Evolutionary conservation across 2,113 vertebrate species (phyloP).

Genomic region (human (Homo sapiens)): GRCh38 chr6:87008001-87008500

Average conservation of each 20-base stretch:
- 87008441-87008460: background rate
- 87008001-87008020: background rate
- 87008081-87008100: background rate
- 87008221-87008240: background rate
- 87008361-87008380: background rate
- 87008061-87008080: background rate
- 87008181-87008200: background rate
- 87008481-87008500: constrained; percentile 1
- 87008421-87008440: background rate
- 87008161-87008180: background rate
- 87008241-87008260: background rate
- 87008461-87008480: background rate
- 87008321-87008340: background rate
- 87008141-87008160: background rate
- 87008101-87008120: background rate
- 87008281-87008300: background rate
- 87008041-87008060: background rate
- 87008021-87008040: background rate
- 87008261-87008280: background rate
- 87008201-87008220: background rate
- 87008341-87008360: background rate
- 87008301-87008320: background rate
- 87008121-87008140: background rate
- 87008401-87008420: background rate
- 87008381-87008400: background rate